Evolutionary conservation across 2,797 vertebrate species (phyloP).

Genomic region (Thripadectes ignobilis): DNA sequence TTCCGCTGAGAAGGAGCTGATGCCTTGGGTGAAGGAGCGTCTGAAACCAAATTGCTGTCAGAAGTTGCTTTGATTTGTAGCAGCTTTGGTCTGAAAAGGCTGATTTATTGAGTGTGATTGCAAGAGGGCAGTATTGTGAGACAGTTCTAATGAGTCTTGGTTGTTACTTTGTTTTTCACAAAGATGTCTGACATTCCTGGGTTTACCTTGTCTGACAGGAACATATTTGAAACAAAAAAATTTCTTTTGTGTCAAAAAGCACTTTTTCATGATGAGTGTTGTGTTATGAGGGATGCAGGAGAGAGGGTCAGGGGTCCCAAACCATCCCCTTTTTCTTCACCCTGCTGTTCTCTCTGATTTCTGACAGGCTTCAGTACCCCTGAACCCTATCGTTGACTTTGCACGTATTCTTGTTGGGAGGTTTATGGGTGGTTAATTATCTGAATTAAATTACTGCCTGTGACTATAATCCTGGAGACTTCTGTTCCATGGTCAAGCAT

Average conservation of each 20-base stretch:
- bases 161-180: neutral
- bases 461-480: neutral
- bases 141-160: neutral
- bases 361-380: neutral
- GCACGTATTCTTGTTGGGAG: neutral
- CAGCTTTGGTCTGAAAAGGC: neutral
- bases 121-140: neutral
- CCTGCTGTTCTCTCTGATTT: neutral
- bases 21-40: neutral
- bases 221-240: neutral
- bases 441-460: neutral
- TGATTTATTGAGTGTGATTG: neutral
- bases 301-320: neutral
- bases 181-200: neutral
- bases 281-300: neutral
- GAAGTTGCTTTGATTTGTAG: neutral
- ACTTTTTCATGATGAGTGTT: neutral
- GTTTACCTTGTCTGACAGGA: neutral
- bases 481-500: neutral
- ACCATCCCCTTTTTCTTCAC: neutral
- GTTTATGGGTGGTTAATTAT: conserved; percentile 20
- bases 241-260: neutral
- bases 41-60: neutral
- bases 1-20: neutral
- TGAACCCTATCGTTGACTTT: neutral